phyloP scores from a whole-genome alignment of 64 coral and sea anemone species.

The Platygyra sinensis region DNA sequence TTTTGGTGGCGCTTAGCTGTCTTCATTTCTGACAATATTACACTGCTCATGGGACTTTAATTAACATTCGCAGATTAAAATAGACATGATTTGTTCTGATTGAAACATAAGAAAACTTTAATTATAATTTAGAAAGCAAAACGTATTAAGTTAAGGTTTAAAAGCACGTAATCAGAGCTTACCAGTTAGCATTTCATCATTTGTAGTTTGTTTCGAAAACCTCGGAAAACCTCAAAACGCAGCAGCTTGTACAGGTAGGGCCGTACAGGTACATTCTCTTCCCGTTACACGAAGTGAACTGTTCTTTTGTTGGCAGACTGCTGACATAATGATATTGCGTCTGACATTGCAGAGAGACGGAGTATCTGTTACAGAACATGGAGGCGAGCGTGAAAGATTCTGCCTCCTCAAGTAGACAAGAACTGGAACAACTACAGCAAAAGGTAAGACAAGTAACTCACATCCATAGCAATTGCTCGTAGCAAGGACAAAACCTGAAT shows the following conservation, averaged over 20 bases:
- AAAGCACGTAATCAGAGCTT: too few relatives aligned
- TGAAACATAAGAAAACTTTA: too few relatives aligned
- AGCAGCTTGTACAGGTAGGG: not conserved
- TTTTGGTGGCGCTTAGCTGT: too few relatives aligned
- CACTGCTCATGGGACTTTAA: too few relatives aligned
- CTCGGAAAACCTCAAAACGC: too few relatives aligned
- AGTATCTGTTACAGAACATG: constrained; percentile 65
- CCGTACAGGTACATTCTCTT: not conserved
- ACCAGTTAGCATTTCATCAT: too few relatives aligned
- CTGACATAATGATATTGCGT: not conserved
- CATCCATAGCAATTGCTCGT: not conserved
- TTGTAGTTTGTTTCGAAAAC: too few relatives aligned
- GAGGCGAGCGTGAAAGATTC: constrained; percentile 65
- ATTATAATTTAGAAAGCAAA: too few relatives aligned
- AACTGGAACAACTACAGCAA: constrained; percentile 32
- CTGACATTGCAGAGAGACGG: constrained; percentile 44
- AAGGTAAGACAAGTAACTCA: not conserved
- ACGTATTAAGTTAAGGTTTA: too few relatives aligned
- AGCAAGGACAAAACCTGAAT: not conserved
- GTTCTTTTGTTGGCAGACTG: not conserved
- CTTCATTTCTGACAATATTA: too few relatives aligned
- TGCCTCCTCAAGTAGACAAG: constrained; percentile 37
- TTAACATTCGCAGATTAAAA: too few relatives aligned
- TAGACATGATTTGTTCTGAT: too few relatives aligned
- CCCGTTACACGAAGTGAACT: not conserved